Base-by-base conservation (phyloP, 2,113 vertebrate genomes). In the Pelusios castaneus region DNA sequence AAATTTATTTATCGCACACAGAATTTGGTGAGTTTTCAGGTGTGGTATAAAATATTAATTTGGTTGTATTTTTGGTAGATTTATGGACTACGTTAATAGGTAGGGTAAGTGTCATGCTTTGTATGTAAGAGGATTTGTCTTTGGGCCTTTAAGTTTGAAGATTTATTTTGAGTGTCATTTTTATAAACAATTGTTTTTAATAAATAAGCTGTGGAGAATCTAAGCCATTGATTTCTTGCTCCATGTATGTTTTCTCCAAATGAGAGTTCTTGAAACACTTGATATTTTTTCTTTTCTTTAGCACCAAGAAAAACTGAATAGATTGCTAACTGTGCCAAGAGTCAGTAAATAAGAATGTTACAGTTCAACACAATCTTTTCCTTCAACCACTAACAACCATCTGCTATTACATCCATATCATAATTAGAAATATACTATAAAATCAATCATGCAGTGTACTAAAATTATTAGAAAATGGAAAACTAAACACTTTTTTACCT, bases 1-100 rank as follows among this genome's bases (percentile, higher is more conserved):
- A n/a, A n/a, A n/a, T n/a, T n/a, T n/a, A n/a, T 85, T 85, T 4
- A 16, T 19, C 70, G 0, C 17, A 70, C n/a, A 38, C 19, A 22
- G 63, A 70, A 38, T 19, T 70, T 70, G 73, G 11, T 45, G 10
- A 43, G 73, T 76, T 76, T 76, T 45, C 24, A 24, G 41, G 41
- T 22, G 22, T 76, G 41, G 24, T 27, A 45, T 70, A 29, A 76
- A 12, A 76, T 5, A 27, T 43, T 76, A 45, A 45, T 76, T 76
- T 76, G 14, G 34, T 34, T 38, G n/a, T 67, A 34, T 24, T 76
- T 45, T 29, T 76, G 41, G 27, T 45, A 45, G 73, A 70, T 41
- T 70, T 70, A 70, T 70, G n/a, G 3, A 10, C 1, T 21, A 21
- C 8, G 10, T 38, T 19, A 70, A 38, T 70, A 38, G 67, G n/a